Evolutionary conservation across 92 coral and sea anemone species (phyloP).

Genomic region (Zoanthus solanderi): DNA sequence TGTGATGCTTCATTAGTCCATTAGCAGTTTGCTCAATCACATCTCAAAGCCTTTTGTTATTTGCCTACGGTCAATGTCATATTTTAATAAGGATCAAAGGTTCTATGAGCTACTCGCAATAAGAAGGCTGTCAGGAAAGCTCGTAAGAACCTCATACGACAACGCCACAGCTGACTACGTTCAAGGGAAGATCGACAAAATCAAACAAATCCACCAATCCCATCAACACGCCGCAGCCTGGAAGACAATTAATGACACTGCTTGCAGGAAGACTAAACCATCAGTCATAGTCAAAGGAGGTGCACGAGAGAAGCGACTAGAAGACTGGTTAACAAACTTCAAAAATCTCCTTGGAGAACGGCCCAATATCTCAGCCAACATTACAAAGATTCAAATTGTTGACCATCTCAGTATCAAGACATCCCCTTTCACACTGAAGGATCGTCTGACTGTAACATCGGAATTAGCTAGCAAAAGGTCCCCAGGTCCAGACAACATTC

Average conservation of each 20-base stretch:
- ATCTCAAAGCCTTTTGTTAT: too few relatives aligned
- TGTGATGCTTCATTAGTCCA: too few relatives aligned
- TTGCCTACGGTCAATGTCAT: too few relatives aligned
- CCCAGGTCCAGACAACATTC: constrained; percentile 45
- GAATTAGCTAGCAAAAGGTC: constrained; percentile 16
- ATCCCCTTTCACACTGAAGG: constrained; percentile 4
- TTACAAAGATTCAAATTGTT: not conserved
- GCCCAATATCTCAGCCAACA: not conserved
- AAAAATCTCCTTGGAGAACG: constrained; percentile 23
- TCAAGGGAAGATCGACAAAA: constrained; percentile 30
- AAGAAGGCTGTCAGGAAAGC: not conserved
- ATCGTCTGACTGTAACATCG: not conserved
- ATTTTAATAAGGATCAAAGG: too few relatives aligned
- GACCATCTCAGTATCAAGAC: constrained; percentile 19
- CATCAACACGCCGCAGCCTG: constrained; percentile 5
- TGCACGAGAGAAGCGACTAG: constrained; percentile 9
- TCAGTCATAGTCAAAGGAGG: constrained; percentile 26
- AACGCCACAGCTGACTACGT: constrained; percentile 34
- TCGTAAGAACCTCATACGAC: not conserved
- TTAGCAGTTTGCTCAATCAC: too few relatives aligned
- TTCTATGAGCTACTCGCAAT: too few relatives aligned
- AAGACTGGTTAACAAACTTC: constrained; percentile 19
- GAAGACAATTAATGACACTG: not conserved
- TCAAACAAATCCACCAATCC: constrained; percentile 8
- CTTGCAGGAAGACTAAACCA: constrained; percentile 18